These are phyloP conservation scores for Heterodera schachtii DNA, from an alignment of 1,140 invertebrate genomes.

Conservation along the genomic window DNA sequence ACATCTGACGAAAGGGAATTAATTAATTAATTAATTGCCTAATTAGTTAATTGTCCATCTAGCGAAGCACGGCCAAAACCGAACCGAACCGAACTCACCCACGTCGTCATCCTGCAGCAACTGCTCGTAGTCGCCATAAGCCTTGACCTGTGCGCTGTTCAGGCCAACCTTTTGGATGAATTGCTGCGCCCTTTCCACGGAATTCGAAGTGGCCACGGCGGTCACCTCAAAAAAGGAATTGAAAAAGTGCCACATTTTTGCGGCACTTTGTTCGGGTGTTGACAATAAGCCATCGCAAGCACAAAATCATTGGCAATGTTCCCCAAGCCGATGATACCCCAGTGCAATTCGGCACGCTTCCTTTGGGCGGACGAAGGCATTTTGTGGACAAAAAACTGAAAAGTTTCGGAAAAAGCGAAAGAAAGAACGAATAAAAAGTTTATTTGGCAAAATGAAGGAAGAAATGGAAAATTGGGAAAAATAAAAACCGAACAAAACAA, in stretches of 20 bases:
- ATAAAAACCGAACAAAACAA: too few species aligned
- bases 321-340: conserved; percentile 16
- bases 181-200: neutral
- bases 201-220: neutral
- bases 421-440: too few species aligned
- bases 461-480: too few species aligned
- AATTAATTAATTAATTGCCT: too few species aligned
- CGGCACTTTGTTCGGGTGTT: neutral
- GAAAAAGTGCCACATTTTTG: neutral
- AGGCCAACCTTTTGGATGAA: neutral
- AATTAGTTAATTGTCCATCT: too few species aligned
- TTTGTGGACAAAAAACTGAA: neutral
- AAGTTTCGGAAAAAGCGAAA: neutral
- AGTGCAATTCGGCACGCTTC: neutral
- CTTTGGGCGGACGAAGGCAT: neutral
- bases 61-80: too few species aligned
- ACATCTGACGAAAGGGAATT: neutral
- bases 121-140: neutral
- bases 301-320: conserved; percentile 15
- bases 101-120: neutral
- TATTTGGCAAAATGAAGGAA: too few species aligned
- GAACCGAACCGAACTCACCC: conserved; percentile 12
- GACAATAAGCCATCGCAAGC: conserved; percentile 3
- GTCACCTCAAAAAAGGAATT: neutral
- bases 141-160: neutral